Percentiles rank a stretch among this genome's conserved stretches.
These are phyloP conservation scores for Crypturellus tataupa DNA, from an alignment of 2,797 vertebrate genomes.

Conservation along the genomic window DNA sequence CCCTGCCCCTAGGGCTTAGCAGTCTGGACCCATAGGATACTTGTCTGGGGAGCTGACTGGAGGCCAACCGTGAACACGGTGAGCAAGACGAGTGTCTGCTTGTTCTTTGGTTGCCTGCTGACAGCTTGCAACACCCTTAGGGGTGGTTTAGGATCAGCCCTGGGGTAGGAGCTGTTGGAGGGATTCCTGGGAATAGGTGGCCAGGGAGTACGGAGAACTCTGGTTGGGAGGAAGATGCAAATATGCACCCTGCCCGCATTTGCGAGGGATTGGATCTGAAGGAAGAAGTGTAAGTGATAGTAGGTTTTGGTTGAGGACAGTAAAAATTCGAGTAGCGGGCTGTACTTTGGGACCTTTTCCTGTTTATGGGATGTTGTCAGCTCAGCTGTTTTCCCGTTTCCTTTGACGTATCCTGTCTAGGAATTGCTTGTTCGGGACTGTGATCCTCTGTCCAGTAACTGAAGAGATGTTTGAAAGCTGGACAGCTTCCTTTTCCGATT, in stretches of 20 bases:
- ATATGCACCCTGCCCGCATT: fast-evolving
- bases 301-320: background rate
- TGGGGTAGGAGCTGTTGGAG: background rate
- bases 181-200: background rate
- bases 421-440: background rate
- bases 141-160: background rate
- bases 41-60: fast-evolving
- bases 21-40: background rate
- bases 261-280: background rate
- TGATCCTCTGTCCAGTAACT: background rate
- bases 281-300: background rate
- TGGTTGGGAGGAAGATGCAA: background rate
- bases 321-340: background rate
- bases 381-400: slow-evolving; percentile 49
- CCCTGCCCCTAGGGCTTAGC: fast-evolving
- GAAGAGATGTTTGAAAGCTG: background rate
- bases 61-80: background rate
- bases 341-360: slow-evolving; percentile 45
- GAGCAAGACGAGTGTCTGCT: background rate
- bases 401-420: slow-evolving; percentile 38
- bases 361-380: slow-evolving; percentile 34
- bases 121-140: background rate
- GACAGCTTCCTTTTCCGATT: background rate
- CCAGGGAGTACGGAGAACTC: background rate
- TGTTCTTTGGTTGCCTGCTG: background rate